Evolutionary conservation across 2,113 vertebrate genomes (phyloP).

Genomic region (Osmerus mordax): DNA sequence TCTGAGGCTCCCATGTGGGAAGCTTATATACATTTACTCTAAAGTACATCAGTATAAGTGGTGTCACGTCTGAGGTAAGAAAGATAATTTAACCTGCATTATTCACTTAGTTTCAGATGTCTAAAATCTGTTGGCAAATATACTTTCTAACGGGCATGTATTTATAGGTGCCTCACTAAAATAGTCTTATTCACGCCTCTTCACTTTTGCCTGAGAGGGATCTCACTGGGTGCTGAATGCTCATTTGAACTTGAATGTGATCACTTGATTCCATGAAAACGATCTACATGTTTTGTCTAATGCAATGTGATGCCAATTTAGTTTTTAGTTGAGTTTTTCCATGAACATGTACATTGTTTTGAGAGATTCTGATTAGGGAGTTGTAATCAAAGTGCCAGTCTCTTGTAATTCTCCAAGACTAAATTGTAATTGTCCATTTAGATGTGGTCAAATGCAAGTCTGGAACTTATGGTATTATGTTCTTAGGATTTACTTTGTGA

Average conservation of each 20-base stretch:
- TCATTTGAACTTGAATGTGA: slow-evolving; percentile 66
- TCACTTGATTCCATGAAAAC: slow-evolving; percentile 59
- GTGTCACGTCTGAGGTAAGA: too few relatives aligned
- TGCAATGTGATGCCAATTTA: slow-evolving; percentile 52
- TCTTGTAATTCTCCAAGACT: slow-evolving; percentile 9
- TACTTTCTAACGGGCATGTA: slow-evolving; percentile 65
- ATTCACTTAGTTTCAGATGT: neutral
- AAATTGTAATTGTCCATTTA: slow-evolving; percentile 1
- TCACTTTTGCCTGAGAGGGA: slow-evolving; percentile 73
- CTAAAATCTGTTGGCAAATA: slow-evolving; percentile 1
- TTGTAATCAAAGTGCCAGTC: too few relatives aligned
- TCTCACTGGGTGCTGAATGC: slow-evolving; percentile 78
- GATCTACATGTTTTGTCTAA: slow-evolving; percentile 43
- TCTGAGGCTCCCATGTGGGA: neutral
- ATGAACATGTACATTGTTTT: slow-evolving; percentile 21
- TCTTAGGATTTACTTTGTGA: slow-evolving; percentile 18
- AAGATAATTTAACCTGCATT: neutral
- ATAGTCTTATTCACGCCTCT: slow-evolving; percentile 60
- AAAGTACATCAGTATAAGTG: too few relatives aligned
- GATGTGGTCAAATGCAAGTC: slow-evolving; percentile 4
- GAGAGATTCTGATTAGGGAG: slow-evolving; percentile 1
- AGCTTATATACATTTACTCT: slow-evolving; percentile 5
- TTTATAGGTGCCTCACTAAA: slow-evolving; percentile 68
- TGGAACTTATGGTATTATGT: neutral
- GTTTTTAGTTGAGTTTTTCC: slow-evolving; percentile 11